Percentiles rank a stretch among this genome's conserved stretches.
phyloP scores from a whole-genome alignment of 2,113 vertebrate genomes.

The Notothenia rossii region DNA sequence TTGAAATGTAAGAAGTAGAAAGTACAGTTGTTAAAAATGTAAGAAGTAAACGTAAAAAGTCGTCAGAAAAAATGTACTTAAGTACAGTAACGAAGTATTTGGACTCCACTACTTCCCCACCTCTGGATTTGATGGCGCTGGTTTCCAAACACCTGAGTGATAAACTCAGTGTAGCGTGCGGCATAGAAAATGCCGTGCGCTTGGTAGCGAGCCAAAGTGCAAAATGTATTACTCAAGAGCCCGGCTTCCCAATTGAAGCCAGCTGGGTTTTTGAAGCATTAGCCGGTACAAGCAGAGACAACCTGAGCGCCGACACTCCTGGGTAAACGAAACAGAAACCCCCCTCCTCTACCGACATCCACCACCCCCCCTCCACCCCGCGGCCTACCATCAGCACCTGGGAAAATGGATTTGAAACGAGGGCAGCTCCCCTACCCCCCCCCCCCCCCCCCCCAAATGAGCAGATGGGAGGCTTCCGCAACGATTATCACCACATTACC shows the following conservation, averaged over 20 bases:
- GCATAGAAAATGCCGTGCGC: slow-evolving; percentile 29
- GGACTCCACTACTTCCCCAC: too few species aligned
- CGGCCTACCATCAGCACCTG: slow-evolving; percentile 80
- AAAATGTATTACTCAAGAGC: slow-evolving; percentile 69
- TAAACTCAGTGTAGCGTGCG: slow-evolving; percentile 49
- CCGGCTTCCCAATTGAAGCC: slow-evolving; percentile 61
- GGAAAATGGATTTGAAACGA: slow-evolving; percentile 81
- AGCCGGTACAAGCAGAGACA: slow-evolving; percentile 74
- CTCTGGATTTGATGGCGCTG: slow-evolving; percentile 58
- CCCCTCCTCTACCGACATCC: slow-evolving; percentile 39
- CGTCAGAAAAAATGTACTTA: too few species aligned
- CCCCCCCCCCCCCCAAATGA: slow-evolving; percentile 61
- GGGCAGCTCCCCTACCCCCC: slow-evolving; percentile 59
- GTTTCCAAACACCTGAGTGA: slow-evolving; percentile 72
- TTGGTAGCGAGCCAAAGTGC: slow-evolving; percentile 75
- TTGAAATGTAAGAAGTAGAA: too few species aligned
- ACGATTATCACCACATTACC: slow-evolving; percentile 85
- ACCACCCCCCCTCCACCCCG: slow-evolving; percentile 55
- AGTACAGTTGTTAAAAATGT: too few species aligned
- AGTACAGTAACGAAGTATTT: too few species aligned
- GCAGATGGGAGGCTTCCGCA: slow-evolving; percentile 82
- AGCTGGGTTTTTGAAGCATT: slow-evolving; percentile 79
- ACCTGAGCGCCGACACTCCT: slow-evolving; percentile 66
- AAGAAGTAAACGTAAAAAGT: too few species aligned
- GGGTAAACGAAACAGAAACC: slow-evolving; percentile 70